Evolutionary conservation across 2,797 vertebrate genomes (phyloP).

Genomic region (Chromobotia macracanthus): DNA sequence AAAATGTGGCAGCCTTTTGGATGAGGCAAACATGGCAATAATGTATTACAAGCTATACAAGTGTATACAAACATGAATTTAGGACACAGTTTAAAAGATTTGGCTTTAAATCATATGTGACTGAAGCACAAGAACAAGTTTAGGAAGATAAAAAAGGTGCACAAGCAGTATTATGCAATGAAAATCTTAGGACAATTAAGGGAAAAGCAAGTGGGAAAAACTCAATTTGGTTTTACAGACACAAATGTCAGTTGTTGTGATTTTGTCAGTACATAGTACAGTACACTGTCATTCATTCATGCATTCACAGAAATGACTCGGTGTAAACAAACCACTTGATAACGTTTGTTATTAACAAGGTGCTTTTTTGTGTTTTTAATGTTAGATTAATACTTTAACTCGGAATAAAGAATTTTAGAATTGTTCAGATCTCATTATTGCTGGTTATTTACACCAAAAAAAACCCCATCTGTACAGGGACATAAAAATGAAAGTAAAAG

Average conservation of each 20-base stretch:
- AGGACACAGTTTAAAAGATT: not conserved
- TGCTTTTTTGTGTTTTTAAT: slow-evolving; percentile 54
- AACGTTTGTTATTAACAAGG: slow-evolving; percentile 48
- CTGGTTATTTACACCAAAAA: slow-evolving; percentile 18
- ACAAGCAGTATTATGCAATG: not conserved
- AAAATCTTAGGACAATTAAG: not conserved
- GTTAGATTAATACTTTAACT: slow-evolving; percentile 52
- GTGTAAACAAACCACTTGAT: slow-evolving; percentile 23
- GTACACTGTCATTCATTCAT: slow-evolving; percentile 69
- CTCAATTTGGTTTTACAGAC: not conserved
- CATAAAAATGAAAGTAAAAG: not conserved
- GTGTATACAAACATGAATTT: not conserved
- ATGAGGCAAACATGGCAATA: not conserved
- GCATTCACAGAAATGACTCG: slow-evolving; percentile 39
- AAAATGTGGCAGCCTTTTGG: not conserved
- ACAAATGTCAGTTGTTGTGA: slow-evolving; percentile 5
- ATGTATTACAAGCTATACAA: not conserved
- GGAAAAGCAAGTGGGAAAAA: not conserved
- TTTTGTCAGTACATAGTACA: slow-evolving; percentile 54
- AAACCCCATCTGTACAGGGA: not conserved
- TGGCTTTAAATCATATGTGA: not conserved
- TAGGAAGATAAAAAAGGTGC: not conserved
- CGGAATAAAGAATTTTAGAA: slow-evolving; percentile 53
- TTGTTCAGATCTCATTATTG: slow-evolving; percentile 13
- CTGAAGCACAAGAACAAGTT: not conserved